Conservation (phyloP, 92 coral and sea anemone genomes). For the Galaxea fascicularis region DNA sequence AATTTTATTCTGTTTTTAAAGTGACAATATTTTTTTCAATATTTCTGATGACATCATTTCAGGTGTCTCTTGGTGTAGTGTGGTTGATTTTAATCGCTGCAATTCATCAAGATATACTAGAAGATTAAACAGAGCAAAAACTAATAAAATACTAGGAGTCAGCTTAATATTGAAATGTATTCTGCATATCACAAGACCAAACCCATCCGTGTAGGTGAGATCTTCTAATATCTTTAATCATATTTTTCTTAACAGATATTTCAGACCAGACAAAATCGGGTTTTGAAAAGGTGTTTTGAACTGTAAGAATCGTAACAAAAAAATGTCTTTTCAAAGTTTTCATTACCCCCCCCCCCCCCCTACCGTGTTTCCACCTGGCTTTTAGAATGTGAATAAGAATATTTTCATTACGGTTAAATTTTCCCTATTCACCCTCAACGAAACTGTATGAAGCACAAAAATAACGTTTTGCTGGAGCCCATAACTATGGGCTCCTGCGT, state of each 20-base stretch:
- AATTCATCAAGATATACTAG: conserved; percentile 7
- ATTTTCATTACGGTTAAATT: background rate
- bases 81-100: conserved; percentile 12
- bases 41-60: conserved; percentile 28
- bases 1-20: conserved; percentile 5
- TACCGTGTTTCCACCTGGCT: conserved; percentile 11
- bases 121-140: background rate
- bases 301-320: background rate
- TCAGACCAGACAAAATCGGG: background rate
- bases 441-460: background rate
- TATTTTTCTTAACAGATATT: background rate
- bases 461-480: background rate
- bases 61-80: conserved; percentile 30
- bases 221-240: background rate
- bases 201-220: conserved; percentile 20
- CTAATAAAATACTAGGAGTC: conserved; percentile 6
- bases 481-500: too few relatives aligned
- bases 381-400: background rate
- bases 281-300: background rate
- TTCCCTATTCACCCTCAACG: background rate
- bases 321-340: background rate
- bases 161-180: conserved; percentile 6
- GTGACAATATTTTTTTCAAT: background rate
- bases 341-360: background rate
- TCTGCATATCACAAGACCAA: background rate